phyloP scores from a whole-genome alignment of 2,797 vertebrate genomes.

The Hydrophis major region DNA sequence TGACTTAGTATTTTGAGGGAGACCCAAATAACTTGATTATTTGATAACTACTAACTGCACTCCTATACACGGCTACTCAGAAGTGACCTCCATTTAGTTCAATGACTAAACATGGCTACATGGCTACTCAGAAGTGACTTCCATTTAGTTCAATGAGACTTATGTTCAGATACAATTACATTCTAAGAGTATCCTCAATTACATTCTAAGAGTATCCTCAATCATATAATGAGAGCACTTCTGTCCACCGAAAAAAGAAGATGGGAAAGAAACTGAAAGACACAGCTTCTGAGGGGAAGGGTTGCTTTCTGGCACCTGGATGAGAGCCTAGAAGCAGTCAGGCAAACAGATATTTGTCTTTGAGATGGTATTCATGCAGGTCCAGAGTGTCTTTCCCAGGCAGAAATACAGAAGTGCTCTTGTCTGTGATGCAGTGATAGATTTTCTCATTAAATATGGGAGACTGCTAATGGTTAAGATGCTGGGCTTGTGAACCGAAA shows the following conservation, averaged over 20 bases:
- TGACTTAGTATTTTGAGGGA: conserved; percentile 9
- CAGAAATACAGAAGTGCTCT: not conserved
- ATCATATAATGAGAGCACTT: not conserved
- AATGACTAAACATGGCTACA: not conserved
- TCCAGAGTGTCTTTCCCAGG: not conserved
- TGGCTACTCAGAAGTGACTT: not conserved
- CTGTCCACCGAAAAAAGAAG: not conserved
- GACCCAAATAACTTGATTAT: not conserved
- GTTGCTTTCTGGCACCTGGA: not conserved
- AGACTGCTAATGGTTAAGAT: not conserved
- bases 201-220: not conserved
- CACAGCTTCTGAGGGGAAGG: not conserved
- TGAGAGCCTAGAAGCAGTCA: not conserved
- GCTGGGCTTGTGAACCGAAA: not conserved
- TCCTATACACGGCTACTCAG: not conserved
- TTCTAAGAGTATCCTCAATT: not conserved
- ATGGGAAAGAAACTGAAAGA: not conserved
- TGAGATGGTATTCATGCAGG: not conserved
- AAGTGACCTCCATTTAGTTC: not conserved
- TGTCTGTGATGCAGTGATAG: not conserved
- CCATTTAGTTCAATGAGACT: not conserved
- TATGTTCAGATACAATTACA: not conserved
- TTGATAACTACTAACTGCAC: not conserved
- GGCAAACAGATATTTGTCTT: not conserved
- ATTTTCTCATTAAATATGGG: not conserved